Percentiles rank a stretch among this genome's conserved stretches.
Evolutionary conservation across 2,113 vertebrate genomes (phyloP).

Genomic region (Dermatemys mawii): DNA sequence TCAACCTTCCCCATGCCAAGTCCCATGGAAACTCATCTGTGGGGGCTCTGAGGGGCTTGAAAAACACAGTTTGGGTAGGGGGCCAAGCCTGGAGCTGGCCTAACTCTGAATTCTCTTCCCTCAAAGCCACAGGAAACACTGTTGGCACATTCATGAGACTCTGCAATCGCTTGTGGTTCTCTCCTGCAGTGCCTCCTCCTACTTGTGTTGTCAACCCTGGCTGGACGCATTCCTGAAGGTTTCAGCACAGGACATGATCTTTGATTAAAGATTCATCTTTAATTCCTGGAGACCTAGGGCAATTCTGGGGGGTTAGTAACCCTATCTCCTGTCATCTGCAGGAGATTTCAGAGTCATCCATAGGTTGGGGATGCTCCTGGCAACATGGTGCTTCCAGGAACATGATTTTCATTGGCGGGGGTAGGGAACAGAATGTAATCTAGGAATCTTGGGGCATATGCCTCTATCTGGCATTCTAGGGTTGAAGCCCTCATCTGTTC

Average conservation of each 20-base stretch:
- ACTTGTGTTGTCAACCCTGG: too few species aligned
- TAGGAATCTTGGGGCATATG: background rate
- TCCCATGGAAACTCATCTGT: background rate
- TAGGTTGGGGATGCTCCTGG: background rate
- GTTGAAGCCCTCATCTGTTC: background rate
- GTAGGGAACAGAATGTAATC: too few species aligned
- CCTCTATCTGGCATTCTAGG: background rate
- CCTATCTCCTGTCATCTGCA: background rate
- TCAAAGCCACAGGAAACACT: background rate
- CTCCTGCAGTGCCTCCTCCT: accelerated
- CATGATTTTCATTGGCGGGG: background rate
- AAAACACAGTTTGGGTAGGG: background rate
- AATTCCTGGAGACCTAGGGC: too few species aligned
- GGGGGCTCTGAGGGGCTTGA: background rate
- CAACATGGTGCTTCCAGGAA: background rate
- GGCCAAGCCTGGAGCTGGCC: background rate
- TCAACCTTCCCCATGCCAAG: background rate
- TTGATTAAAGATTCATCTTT: too few species aligned
- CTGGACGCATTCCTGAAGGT: too few species aligned
- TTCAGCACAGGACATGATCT: too few species aligned
- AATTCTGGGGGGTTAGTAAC: too few species aligned
- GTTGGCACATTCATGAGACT: background rate
- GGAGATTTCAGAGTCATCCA: background rate
- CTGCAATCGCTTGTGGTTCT: accelerated
- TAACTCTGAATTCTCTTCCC: background rate